Base-by-base conservation (phyloP, 2,888 invertebrate species). In the Microctonus aethiopoides region DNA sequence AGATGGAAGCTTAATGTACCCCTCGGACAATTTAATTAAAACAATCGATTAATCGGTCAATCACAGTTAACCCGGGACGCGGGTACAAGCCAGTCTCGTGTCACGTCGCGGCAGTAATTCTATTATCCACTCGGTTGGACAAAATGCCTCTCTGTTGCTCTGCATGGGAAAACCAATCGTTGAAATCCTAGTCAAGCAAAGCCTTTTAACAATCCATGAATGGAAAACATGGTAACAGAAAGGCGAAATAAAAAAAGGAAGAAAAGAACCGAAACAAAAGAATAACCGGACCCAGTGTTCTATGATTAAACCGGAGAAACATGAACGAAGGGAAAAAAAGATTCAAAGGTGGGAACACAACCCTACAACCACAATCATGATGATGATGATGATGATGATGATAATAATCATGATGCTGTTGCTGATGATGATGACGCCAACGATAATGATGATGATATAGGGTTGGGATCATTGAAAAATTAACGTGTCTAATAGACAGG, bases 1-100 rank as follows among this genome's bases (percentile, higher is more conserved):
- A 80, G 78, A 80, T 77, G 74, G 74, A 76, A 77, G 71, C 62
- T 70, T 66, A 74, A 73, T 46, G 46, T 75, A 71, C 59, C 61
- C 67, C 65, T 66, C 71, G 73, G 65, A 72, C 79, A 75, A 83
- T 82, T 83, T 78, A 80, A 84, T 83, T 82, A 82, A 77, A 80
- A 76, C 75, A 76, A 46, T 80, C 82, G 79, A 81, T 82, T 82
- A 80, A 84, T 80, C 80, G 80, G 80, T 82, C 82, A 81, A 82
- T 83, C 81, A 81, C 77, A 78, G 77, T 78, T 78, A 79, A 79
- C 79, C 76, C 71, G 67, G 16, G 16, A 46, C 63, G n/a, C n/a
- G 54, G 67, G 72, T 61, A 70, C 70, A 72, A 73, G 72, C 74
- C 72, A 68, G 73, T 75, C 75, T 74, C 73, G 76, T 76, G 73